A percentile compares a stretch with the other conserved stretches of the same genome.
Conservation (phyloP, 2,888 invertebrate species). For the Marronus borbonicus region DNA sequence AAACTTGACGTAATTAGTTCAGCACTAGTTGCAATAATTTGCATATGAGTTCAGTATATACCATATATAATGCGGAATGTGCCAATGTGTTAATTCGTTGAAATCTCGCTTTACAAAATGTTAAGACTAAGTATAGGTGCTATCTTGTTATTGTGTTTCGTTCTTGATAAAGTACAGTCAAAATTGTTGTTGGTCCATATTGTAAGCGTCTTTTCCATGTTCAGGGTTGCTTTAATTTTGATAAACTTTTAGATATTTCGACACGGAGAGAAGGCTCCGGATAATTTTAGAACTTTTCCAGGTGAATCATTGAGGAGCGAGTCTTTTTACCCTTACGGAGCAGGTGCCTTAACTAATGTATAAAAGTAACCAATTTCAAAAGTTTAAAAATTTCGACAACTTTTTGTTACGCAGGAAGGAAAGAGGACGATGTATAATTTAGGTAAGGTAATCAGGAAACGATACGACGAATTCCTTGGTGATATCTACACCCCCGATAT, state of each 20-base stretch:
- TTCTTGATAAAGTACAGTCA: not conserved
- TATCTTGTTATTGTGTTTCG: not conserved
- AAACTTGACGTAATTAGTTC: too few species aligned
- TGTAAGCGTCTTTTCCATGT: slow-evolving; percentile 4
- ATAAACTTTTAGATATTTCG: slow-evolving; percentile 74
- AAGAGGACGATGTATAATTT: slow-evolving; percentile 82
- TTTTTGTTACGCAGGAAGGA: slow-evolving; percentile 75
- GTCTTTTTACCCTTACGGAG: slow-evolving; percentile 79
- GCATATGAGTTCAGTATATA: too few species aligned
- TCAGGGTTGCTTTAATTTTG: too few species aligned
- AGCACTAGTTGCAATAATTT: too few species aligned
- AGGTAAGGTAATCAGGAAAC: slow-evolving; percentile 80
- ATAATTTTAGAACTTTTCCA: slow-evolving; percentile 75
- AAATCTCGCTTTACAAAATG: not conserved
- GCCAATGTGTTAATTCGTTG: too few species aligned
- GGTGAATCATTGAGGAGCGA: slow-evolving; percentile 77
- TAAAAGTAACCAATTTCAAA: slow-evolving; percentile 56
- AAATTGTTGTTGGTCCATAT: slow-evolving; percentile 34
- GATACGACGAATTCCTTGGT: slow-evolving; percentile 80
- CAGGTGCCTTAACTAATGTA: slow-evolving; percentile 83
- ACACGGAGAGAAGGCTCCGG: slow-evolving; percentile 83
- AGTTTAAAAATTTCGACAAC: not conserved
- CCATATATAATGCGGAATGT: too few species aligned
- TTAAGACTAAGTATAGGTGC: not conserved
- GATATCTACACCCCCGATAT: slow-evolving; percentile 77